A percentile compares a stretch with the other conserved stretches of the same genome.
Evolutionary conservation across 2,888 invertebrate genomes (phyloP).

Genomic region (Dicyrtoma fusca): DNA sequence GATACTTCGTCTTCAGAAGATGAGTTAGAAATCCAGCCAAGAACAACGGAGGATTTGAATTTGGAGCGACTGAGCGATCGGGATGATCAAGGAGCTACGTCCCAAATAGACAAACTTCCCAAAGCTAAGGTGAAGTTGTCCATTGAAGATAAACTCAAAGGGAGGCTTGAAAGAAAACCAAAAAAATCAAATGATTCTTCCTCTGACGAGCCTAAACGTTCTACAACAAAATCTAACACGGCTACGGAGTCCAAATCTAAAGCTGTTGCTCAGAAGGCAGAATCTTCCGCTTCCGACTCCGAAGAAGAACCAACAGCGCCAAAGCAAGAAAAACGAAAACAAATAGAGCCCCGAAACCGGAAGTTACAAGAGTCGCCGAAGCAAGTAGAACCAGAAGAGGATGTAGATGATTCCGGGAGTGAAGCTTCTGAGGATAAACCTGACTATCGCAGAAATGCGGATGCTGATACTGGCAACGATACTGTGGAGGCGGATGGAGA

Average conservation of each 20-base stretch:
- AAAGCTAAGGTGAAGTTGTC: no score
- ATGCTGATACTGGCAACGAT: neutral
- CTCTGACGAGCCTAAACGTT: neutral
- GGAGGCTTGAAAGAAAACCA: constrained; percentile 31
- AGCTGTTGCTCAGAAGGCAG: no score
- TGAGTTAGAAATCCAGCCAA: constrained; percentile 33
- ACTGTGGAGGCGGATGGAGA: neutral
- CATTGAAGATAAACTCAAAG: neutral
- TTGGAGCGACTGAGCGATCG: neutral
- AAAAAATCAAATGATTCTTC: constrained; percentile 26
- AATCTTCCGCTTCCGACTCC: neutral
- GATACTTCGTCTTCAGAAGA: constrained; percentile 28
- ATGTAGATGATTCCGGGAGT: neutral
- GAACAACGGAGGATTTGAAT: constrained; percentile 29
- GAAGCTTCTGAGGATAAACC: no score
- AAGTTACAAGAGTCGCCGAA: neutral
- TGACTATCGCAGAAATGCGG: neutral
- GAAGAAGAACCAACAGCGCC: neutral
- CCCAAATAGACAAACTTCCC: no score
- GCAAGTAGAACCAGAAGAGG: neutral
- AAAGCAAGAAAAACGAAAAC: neutral
- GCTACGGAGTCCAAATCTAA: no score
- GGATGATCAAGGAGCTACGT: neutral
- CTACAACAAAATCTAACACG: neutral
- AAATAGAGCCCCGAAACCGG: neutral